Base-by-base conservation (phyloP, 2,888 invertebrate species). In the Biston stratarius region DNA sequence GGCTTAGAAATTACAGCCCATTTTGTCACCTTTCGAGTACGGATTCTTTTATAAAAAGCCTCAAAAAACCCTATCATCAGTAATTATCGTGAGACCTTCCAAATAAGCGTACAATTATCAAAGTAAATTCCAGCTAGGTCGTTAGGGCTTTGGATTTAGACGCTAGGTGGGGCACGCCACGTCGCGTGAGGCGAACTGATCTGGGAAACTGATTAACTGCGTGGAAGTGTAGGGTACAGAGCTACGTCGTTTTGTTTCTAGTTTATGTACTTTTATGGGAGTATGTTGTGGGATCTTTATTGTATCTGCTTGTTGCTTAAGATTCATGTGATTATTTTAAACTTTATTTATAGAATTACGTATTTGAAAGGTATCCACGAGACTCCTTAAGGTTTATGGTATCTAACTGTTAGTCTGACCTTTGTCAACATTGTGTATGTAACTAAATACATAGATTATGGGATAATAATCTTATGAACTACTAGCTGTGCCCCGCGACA, bases 141-240 rank as follows among this genome's bases (percentile, higher is more conserved):
- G 81, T 81, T 80, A 83, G 79, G 78, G 75, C 72, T 76, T 38
- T 71, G 71, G 67, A 72, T 69, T 71, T 73, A 74, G 70, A 66
- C 72, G 70, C 72, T 73, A 75, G 44, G 57, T 58, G 59, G 55
- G 34, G 77, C 86, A 86, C 86, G 86, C 86, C 69, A 86, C 61
- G 72, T 86, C 66, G 86, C 86, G 86, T 86, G 86, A 51, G 57
- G 67, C 64, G 61, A 55, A 45, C 49, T 70, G 76, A 75, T 77
- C 67, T 57, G 36, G 49, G 67, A 49, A 71, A 64, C 66, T 71
- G 75, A 76, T 74, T 61, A 65, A 56, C 48, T 58, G 61, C 33
- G 51, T 38, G 56, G 56, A 62, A 64, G 64, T 69, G 12, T 63
- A 45, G 55, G 70, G 69, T 63, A 57, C 52, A 52, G 38, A 38